These are phyloP conservation scores for Scaptomyza flava DNA, from an alignment of 2,888 invertebrate species.

Conservation along the genomic window DNA sequence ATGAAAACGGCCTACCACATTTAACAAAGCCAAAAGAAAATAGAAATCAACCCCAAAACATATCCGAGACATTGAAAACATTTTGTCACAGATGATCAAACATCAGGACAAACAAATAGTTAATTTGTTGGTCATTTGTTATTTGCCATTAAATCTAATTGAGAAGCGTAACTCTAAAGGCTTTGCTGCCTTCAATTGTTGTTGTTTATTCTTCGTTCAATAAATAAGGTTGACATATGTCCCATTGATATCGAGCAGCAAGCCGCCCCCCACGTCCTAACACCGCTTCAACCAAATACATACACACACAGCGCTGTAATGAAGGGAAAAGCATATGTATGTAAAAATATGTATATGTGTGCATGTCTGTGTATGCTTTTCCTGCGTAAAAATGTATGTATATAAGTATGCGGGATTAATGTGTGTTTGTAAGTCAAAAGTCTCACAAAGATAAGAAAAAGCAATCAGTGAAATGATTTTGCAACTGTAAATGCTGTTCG, in stretches of 20 bases:
- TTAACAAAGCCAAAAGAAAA: neutral
- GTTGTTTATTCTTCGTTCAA: slow-evolving; percentile 59
- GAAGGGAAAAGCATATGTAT: neutral
- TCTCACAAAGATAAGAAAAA: slow-evolving; percentile 39
- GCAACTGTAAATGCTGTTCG: slow-evolving; percentile 3
- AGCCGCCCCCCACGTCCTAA: slow-evolving; percentile 5
- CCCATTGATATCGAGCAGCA: slow-evolving; percentile 36
- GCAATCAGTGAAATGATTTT: slow-evolving; percentile 41
- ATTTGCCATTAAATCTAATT: slow-evolving; percentile 77
- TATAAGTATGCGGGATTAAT: neutral
- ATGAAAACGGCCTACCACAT: slow-evolving; percentile 7
- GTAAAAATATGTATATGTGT: neutral
- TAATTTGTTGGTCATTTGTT: slow-evolving; percentile 81
- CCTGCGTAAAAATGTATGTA: neutral
- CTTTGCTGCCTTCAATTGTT: slow-evolving; percentile 46
- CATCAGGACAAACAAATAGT: slow-evolving; percentile 71
- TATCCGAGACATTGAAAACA: slow-evolving; percentile 32
- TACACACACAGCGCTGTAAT: slow-evolving; percentile 6
- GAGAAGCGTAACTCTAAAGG: slow-evolving; percentile 52
- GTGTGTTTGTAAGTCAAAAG: slow-evolving; percentile 19
- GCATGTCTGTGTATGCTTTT: neutral
- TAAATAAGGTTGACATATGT: slow-evolving; percentile 68
- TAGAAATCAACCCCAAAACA: slow-evolving; percentile 29
- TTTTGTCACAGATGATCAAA: slow-evolving; percentile 79
- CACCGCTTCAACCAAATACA: slow-evolving; percentile 26